Conservation (phyloP, 2,888 invertebrate genomes). For the Litoditis marina region DNA sequence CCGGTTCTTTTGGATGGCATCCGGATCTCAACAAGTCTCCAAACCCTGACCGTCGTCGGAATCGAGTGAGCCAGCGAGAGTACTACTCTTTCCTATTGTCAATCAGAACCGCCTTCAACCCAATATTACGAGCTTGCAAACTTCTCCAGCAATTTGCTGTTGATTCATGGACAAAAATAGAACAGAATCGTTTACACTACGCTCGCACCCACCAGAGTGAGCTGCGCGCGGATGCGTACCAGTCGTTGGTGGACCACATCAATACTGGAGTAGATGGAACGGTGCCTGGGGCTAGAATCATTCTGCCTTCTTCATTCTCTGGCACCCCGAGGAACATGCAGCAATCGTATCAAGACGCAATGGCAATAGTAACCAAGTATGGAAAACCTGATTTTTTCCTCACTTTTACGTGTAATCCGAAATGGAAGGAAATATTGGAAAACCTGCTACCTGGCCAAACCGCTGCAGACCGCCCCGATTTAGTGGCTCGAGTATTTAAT, state of each 20-base stretch:
- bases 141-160: conserved; percentile 61
- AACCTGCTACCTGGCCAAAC: conserved; percentile 29
- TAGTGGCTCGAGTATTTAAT: conserved; percentile 48
- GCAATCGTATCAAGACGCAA: conserved; percentile 48
- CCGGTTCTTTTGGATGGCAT: conserved; percentile 41
- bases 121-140: conserved; percentile 41
- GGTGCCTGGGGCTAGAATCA: too few species aligned
- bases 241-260: too few species aligned
- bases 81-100: conserved; percentile 39
- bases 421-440: conserved; percentile 54
- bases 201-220: conserved; percentile 59
- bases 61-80: conserved; percentile 40
- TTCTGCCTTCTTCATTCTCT: conserved; percentile 51
- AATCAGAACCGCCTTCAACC: conserved; percentile 45
- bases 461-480: conserved; percentile 48
- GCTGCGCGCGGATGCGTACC: conserved; percentile 48
- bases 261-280: too few species aligned
- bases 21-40: conserved; percentile 10
- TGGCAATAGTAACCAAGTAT: conserved; percentile 46
- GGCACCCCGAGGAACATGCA: conserved; percentile 62
- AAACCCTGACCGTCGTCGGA: too few species aligned
- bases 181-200: conserved; percentile 59
- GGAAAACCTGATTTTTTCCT: conserved; percentile 54
- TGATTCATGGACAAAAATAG: conserved; percentile 62
- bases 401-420: conserved; percentile 61